Evolutionary conservation across 2,888 invertebrate genomes (phyloP).

Genomic region (Empis livida): DNA sequence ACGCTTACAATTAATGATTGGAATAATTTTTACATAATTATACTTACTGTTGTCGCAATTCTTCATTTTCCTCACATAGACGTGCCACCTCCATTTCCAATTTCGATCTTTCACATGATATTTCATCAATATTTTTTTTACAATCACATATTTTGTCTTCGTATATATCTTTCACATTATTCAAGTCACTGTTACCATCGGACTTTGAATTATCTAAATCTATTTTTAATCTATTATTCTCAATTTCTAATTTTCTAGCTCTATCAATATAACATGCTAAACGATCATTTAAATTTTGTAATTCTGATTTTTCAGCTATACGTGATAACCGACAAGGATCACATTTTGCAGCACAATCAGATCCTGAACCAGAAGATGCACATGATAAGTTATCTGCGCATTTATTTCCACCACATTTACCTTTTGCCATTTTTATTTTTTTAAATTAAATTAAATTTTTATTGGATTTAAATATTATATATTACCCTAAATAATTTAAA

Average conservation of each 20-base stretch:
- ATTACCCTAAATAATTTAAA: too few relatives aligned
- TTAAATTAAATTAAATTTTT: too few relatives aligned
- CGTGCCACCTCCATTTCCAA: conserved; percentile 86
- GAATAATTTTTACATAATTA: conserved; percentile 22
- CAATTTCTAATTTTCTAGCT: conserved; percentile 81
- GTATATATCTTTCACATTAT: conserved; percentile 80
- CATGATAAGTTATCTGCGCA: too few relatives aligned
- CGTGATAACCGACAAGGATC: conserved; percentile 74
- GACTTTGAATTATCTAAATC: conserved; percentile 77
- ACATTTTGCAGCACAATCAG: too few relatives aligned
- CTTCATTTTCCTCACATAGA: conserved; percentile 74
- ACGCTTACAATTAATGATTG: too few relatives aligned
- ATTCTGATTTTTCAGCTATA: conserved; percentile 85
- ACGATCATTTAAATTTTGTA: conserved; percentile 91
- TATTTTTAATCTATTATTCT: conserved; percentile 73
- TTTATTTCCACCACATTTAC: too few relatives aligned
- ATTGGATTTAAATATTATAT: too few relatives aligned
- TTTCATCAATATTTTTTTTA: conserved; percentile 81
- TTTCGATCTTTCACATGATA: conserved; percentile 83
- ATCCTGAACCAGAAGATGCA: too few relatives aligned
- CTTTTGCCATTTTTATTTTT: too few relatives aligned
- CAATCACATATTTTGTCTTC: conserved; percentile 87
- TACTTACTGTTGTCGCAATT: conserved; percentile 52
- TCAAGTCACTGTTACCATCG: conserved; percentile 74
- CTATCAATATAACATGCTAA: conserved; percentile 92